Percentiles rank a stretch among this genome's conserved stretches.
These are phyloP conservation scores for Philereme vetulata DNA, from an alignment of 2,888 invertebrate species.

Conservation along the genomic window DNA sequence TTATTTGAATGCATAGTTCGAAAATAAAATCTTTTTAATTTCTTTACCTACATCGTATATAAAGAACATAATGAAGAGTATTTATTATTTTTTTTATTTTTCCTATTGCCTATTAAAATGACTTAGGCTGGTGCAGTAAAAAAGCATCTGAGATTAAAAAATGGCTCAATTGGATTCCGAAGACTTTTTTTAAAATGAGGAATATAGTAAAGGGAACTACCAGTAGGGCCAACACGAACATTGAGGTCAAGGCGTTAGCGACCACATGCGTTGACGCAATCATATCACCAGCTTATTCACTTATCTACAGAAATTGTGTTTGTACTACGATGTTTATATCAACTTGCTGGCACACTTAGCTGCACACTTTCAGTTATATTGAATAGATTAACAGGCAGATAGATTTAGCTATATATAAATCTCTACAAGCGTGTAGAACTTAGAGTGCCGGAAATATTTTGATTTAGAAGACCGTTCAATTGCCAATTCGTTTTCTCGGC, in stretches of 20 bases:
- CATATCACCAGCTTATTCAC: constrained; percentile 44
- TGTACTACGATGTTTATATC: constrained; percentile 13
- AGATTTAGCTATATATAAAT: background rate
- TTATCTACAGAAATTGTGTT: constrained; percentile 29
- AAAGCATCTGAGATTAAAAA: background rate
- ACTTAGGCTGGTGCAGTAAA: no score
- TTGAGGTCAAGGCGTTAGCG: constrained; percentile 70
- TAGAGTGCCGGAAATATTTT: constrained; percentile 11
- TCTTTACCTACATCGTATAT: no score
- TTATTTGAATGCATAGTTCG: no score
- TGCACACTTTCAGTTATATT: background rate
- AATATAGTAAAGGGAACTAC: constrained; percentile 45
- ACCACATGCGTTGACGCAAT: constrained; percentile 62
- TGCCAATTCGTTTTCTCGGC: constrained; percentile 20
- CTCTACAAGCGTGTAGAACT: background rate
- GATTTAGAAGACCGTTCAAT: constrained; percentile 12
- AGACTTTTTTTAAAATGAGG: constrained; percentile 38
- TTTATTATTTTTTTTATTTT: no score
- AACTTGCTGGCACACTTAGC: constrained; percentile 10
- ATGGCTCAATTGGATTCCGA: constrained; percentile 17
- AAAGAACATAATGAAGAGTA: no score
- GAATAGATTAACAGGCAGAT: constrained; percentile 2
- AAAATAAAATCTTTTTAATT: no score
- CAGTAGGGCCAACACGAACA: constrained; percentile 43
- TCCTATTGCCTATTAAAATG: no score